phyloP scores from a whole-genome alignment of 1,140 invertebrate species.

The Alviniconcha marisindica region DNA sequence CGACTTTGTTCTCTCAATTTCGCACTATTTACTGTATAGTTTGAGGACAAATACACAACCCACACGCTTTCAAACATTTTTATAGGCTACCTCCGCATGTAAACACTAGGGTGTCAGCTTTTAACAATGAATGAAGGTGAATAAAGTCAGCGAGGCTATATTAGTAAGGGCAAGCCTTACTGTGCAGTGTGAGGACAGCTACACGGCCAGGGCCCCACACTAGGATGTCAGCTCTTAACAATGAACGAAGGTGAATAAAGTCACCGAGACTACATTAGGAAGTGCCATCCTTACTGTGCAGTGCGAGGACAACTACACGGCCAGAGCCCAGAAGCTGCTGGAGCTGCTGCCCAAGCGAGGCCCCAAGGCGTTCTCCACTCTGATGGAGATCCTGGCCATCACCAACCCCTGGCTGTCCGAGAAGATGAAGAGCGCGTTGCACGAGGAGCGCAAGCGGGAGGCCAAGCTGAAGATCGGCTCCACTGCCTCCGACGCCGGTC shows the following conservation, averaged over 20 bases:
- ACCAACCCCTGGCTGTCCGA: constrained; percentile 57
- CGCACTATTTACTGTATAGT: too few species aligned
- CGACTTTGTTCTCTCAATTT: too few species aligned
- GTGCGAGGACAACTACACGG: constrained; percentile 47
- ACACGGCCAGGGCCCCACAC: constrained; percentile 32
- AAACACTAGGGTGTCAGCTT: too few species aligned
- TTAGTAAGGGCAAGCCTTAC: too few species aligned
- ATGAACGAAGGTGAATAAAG: neutral
- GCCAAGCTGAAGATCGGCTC: constrained; percentile 45
- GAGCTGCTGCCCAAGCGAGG: constrained; percentile 56
- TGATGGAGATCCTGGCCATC: constrained; percentile 54
- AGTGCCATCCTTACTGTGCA: too few species aligned
- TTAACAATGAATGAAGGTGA: too few species aligned
- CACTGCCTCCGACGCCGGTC: constrained; percentile 31
- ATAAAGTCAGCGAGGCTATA: too few species aligned
- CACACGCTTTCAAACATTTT: too few species aligned
- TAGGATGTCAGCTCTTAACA: neutral
- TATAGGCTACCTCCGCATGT: too few species aligned
- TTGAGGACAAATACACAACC: too few species aligned
- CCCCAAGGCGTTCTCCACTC: constrained; percentile 51
- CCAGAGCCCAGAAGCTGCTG: constrained; percentile 50
- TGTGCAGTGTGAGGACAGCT: constrained; percentile 46
- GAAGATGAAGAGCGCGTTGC: constrained; percentile 48
- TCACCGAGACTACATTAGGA: neutral
- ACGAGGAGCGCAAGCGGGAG: constrained; percentile 44